phyloP scores from a whole-genome alignment of 2,888 invertebrate species.

The Hypolimnas misippus region DNA sequence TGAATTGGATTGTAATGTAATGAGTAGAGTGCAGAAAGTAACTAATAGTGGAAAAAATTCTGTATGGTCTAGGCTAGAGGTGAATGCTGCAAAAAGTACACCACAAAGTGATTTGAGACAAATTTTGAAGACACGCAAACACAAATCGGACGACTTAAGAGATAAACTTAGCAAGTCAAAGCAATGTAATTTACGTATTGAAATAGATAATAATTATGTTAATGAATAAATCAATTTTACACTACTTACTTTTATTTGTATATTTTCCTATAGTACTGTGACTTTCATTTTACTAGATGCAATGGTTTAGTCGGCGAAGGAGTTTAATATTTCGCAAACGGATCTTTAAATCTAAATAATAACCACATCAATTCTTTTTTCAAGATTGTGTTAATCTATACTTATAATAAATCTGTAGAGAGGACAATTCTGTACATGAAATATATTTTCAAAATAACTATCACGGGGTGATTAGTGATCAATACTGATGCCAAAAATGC shows the following conservation, averaged over 20 bases:
- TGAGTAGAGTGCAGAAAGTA: constrained; percentile 81
- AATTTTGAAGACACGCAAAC: constrained; percentile 64
- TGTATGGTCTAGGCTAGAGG: constrained; percentile 85
- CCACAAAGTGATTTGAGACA: constrained; percentile 66
- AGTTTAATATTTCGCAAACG: too few relatives aligned
- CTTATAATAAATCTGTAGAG: too few relatives aligned
- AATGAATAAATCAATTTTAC: constrained; percentile 52
- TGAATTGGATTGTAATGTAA: constrained; percentile 67
- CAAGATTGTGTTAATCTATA: too few relatives aligned
- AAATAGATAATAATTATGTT: constrained; percentile 75
- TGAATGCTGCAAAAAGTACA: constrained; percentile 42
- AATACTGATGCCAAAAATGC: too few relatives aligned
- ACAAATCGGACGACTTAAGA: constrained; percentile 67
- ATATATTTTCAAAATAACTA: too few relatives aligned
- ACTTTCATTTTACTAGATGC: too few relatives aligned
- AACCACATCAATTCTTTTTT: too few relatives aligned
- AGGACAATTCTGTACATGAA: too few relatives aligned
- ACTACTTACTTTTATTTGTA: constrained; percentile 17
- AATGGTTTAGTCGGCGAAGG: too few relatives aligned
- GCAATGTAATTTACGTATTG: constrained; percentile 74
- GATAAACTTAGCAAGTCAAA: constrained; percentile 68
- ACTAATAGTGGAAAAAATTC: constrained; percentile 60
- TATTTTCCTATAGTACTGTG: too few relatives aligned
- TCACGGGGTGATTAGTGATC: too few relatives aligned
- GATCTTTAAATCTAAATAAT: too few relatives aligned